Conservation (phyloP, 2,797 vertebrate genomes). For the Sebastiscus albofasciatus region DNA sequence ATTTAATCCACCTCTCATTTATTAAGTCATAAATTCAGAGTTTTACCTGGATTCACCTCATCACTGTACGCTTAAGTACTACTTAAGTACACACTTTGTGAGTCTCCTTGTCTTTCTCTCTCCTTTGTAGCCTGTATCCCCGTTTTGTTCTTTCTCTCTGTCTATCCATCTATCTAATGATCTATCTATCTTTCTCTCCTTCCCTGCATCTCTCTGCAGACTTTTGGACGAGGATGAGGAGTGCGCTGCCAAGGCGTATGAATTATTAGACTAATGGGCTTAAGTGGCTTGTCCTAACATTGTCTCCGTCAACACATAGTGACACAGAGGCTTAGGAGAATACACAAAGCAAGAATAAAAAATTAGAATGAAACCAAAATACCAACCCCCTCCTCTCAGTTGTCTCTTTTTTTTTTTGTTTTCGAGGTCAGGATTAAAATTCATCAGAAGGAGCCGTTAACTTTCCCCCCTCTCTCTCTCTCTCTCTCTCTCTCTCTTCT, state of each 20-base stretch:
- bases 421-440: constrained; percentile 77
- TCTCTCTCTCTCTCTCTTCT: neutral
- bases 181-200: constrained; percentile 26
- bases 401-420: constrained; percentile 35
- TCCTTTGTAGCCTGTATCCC: neutral
- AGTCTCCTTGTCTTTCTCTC: constrained; percentile 13
- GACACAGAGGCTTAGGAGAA: constrained; percentile 50
- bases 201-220: constrained; percentile 49
- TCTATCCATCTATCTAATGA: constrained; percentile 31
- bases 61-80: constrained; percentile 1
- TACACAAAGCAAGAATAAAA: constrained; percentile 53
- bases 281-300: constrained; percentile 83
- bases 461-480: constrained; percentile 8
- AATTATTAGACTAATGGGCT: constrained; percentile 84
- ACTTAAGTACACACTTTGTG: constrained; percentile 4
- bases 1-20: neutral
- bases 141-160: constrained; percentile 11
- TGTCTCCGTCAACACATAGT: constrained; percentile 66
- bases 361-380: constrained; percentile 66
- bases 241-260: constrained; percentile 76
- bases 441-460: constrained; percentile 60
- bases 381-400: constrained; percentile 4
- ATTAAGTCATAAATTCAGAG: neutral
- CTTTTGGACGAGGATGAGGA: constrained; percentile 68
- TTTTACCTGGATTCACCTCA: constrained; percentile 3